Evolutionary conservation across 37 sponge, comb jelly and placozoan genomes (phyloP).

Genomic region (Lycopodina hypogea): DNA sequence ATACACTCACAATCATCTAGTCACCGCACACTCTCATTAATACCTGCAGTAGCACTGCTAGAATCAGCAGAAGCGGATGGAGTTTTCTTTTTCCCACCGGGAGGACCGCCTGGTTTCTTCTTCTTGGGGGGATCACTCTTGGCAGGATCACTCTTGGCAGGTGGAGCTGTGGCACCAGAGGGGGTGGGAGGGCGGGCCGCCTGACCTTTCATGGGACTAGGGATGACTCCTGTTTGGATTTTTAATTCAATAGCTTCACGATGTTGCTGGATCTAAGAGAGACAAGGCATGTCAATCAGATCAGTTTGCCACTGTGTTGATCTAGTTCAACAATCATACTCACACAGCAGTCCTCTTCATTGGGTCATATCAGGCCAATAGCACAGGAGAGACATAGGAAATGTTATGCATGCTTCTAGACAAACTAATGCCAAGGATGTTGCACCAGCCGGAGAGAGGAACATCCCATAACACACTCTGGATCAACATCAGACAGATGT

Average conservation of each 20-base stretch:
- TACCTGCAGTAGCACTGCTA: no score
- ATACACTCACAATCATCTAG: no score
- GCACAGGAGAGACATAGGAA: not conserved
- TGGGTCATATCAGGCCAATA: no score
- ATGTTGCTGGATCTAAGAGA: slow-evolving; percentile 65
- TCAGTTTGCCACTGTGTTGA: no score
- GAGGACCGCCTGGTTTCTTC: slow-evolving; percentile 23
- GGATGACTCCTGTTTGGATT: slow-evolving; percentile 45
- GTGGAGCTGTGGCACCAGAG: not conserved
- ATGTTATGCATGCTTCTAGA: not conserved
- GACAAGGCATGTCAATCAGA: not conserved
- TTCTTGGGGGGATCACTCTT: not conserved
- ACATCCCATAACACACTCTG: no score
- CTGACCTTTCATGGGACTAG: slow-evolving; percentile 38
- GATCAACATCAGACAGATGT: no score
- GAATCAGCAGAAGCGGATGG: not conserved
- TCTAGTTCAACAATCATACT: no score
- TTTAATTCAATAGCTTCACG: slow-evolving; percentile 71
- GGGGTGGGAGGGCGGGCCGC: slow-evolving; percentile 35
- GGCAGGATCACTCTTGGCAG: not conserved
- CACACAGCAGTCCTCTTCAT: no score
- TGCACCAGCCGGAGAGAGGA: no score
- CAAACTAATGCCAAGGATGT: no score
- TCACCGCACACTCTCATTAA: no score
- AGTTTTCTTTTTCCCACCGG: slow-evolving; percentile 29